These are phyloP conservation scores for Petrophora chlorosata DNA, from an alignment of 2,888 invertebrate species.

Conservation along the genomic window DNA sequence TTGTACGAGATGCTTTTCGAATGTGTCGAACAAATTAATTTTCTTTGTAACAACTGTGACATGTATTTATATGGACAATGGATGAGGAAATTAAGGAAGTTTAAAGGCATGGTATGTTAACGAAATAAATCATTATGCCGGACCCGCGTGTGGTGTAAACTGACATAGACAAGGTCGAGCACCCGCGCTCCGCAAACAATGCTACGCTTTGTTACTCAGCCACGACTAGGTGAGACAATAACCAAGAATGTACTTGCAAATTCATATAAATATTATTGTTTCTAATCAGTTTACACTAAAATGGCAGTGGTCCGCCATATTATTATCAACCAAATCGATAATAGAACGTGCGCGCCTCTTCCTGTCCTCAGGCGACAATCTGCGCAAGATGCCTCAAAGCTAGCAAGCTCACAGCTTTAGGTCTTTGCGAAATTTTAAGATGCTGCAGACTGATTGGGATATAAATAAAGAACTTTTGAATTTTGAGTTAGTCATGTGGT, in stretches of 20 bases:
- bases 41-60: not conserved
- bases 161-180: constrained; percentile 48
- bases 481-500: too few species aligned
- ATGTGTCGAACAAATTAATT: not conserved
- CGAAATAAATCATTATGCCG: constrained; percentile 55
- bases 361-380: too few species aligned
- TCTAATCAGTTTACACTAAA: not conserved
- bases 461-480: too few species aligned
- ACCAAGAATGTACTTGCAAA: constrained; percentile 7
- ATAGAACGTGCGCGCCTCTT: too few species aligned
- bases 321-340: too few species aligned
- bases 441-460: too few species aligned
- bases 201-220: constrained; percentile 37
- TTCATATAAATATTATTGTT: not conserved
- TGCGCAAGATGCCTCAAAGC: too few species aligned
- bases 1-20: not conserved
- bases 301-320: too few species aligned
- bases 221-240: constrained; percentile 12
- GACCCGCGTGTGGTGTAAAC: constrained; percentile 46
- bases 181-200: constrained; percentile 41
- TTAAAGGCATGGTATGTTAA: constrained; percentile 41
- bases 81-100: constrained; percentile 36
- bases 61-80: not conserved
- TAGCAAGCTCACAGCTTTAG: too few species aligned
- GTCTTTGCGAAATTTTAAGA: too few species aligned